A percentile compares a stretch with the other conserved stretches of the same genome.
These are phyloP conservation scores for Asarcornis scutulata DNA, from an alignment of 2,113 vertebrate species.

Conservation along the genomic window DNA sequence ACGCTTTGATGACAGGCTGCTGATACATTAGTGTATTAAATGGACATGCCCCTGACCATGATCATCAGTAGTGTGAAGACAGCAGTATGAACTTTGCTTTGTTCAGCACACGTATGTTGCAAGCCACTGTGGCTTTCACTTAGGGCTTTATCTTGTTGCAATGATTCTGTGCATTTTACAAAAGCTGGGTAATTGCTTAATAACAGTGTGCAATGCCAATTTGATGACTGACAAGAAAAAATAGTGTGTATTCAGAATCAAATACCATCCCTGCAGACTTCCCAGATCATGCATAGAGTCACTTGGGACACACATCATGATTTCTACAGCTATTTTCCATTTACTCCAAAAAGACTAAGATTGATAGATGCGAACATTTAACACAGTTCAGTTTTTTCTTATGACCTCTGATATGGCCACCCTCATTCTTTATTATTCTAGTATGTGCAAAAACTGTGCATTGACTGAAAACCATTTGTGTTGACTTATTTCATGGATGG, in stretches of 20 bases:
- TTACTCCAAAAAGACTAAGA: not conserved
- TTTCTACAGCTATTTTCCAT: not conserved
- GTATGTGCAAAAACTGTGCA: not conserved
- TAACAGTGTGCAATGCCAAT: not conserved
- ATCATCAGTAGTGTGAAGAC: not conserved
- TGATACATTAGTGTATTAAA: not conserved
- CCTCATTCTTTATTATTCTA: constrained; percentile 36
- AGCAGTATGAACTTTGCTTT: not conserved
- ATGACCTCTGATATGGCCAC: not conserved
- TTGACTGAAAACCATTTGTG: constrained; percentile 13
- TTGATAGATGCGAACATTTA: not conserved
- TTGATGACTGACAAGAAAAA: not conserved
- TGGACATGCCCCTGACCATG: not conserved
- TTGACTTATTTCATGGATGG: not conserved
- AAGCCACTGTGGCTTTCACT: not conserved
- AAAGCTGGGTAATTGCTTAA: not conserved
- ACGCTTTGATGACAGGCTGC: not conserved
- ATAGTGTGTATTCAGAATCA: not conserved
- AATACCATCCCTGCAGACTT: not conserved
- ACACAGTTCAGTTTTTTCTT: not conserved
- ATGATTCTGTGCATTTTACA: not conserved
- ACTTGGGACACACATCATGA: not conserved
- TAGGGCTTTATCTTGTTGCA: not conserved
- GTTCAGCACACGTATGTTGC: not conserved
- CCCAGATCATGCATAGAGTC: accelerated